Conservation (phyloP, 2,888 invertebrate species). For the Therioaphis trifolii region DNA sequence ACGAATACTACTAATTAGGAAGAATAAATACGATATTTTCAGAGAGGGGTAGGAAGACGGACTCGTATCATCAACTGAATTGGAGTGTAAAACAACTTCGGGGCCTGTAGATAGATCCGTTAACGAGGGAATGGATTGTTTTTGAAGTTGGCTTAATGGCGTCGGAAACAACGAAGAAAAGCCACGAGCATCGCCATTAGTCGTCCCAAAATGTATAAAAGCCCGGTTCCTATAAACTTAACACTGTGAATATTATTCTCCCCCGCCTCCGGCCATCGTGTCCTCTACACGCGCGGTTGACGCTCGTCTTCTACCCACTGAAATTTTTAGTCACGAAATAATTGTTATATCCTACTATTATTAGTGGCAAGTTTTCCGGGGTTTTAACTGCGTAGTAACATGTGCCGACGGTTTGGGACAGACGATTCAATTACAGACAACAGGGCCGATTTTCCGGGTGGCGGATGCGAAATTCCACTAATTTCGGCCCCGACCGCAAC, state of each 20-base stretch:
- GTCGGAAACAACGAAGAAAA: background rate
- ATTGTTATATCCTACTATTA: background rate
- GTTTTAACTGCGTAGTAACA: slow-evolving; percentile 4
- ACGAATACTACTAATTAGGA: too few relatives aligned
- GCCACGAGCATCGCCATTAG: background rate
- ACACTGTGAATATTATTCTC: background rate
- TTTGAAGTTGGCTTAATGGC: background rate
- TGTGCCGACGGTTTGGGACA: slow-evolving; percentile 13
- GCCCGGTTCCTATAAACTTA: background rate
- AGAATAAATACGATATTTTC: too few relatives aligned
- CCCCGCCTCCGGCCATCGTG: too few relatives aligned
- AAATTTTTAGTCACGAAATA: background rate
- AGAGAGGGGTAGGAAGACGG: too few relatives aligned
- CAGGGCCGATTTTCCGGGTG: slow-evolving; percentile 30
- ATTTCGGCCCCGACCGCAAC: slow-evolving; percentile 4
- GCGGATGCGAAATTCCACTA: background rate
- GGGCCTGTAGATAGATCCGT: background rate
- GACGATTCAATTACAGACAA: slow-evolving; percentile 45
- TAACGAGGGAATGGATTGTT: background rate
- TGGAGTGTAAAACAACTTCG: background rate
- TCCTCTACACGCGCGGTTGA: background rate
- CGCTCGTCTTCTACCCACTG: background rate
- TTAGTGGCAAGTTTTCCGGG: background rate
- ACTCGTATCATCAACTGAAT: background rate
- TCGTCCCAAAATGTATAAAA: background rate